Base-by-base conservation (phyloP, 2,113 vertebrate species). In the Porphyrio hochstetteri region DNA sequence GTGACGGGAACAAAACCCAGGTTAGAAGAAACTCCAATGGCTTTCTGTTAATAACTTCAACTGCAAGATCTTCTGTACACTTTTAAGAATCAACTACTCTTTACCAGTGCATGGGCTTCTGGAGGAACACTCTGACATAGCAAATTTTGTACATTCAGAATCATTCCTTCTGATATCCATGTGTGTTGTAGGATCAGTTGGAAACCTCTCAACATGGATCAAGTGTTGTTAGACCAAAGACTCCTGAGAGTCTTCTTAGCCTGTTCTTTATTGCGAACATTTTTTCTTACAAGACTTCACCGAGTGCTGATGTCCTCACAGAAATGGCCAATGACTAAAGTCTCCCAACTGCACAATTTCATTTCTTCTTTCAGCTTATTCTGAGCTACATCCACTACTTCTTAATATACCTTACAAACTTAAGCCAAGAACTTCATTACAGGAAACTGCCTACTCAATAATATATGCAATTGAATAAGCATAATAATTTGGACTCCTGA, bases 391-490 rank as follows among this genome's bases (percentile, higher is more conserved):
- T 88, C 19, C 61, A 40, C 44, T 57, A 2, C 61, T 86, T 82
- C 93, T 90, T 96, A 93, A 96, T 94, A 89, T 29, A 84, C 77
- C 74, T 69, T 79, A 50, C 80, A 86, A 86, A 81, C 72, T 87
- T 94, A 89, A 93, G 92, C 91, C 91, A 95, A 95, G 82, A 94
- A 57, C 83, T 96, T 95, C 91, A 96, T 96, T 96, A 94, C 64
- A 91, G 52, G 81, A 79, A 94, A 2, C 69, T 87, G 53, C 77
- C 88, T 96, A 20, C 67, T 96, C 93, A 96, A 93, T 96, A 95
- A 96, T 94, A 87, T 53, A 93, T 96, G 88, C 75, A 85, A 69
- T 38, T 76, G 92, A 93, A 38, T 75, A 92, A 92, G 64, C 71
- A 56, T 82, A 93, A 92, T 92, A 48, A 93, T 96, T 85, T 96